These are phyloP conservation scores for Ormia ochracea DNA, from an alignment of 2,888 invertebrate genomes.

Conservation along the genomic window DNA sequence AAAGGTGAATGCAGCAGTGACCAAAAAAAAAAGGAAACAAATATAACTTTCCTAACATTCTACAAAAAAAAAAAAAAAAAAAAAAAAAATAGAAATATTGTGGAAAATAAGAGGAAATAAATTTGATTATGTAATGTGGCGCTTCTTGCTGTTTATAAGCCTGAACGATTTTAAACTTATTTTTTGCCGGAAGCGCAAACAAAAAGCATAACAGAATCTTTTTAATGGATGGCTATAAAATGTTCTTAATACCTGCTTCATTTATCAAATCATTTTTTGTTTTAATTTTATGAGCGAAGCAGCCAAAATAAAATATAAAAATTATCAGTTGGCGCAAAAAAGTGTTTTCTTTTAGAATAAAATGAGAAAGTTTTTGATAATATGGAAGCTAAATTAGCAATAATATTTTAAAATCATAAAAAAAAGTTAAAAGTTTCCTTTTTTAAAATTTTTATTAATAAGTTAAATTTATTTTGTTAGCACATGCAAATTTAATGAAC, in stretches of 20 bases:
- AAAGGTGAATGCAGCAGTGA: conserved; percentile 37
- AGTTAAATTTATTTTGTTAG: no score
- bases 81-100: neutral
- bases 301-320: conserved; percentile 15
- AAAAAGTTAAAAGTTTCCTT: no score
- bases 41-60: neutral
- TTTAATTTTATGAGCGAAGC: conserved; percentile 16
- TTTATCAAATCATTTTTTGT: conserved; percentile 32
- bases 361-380: conserved; percentile 29
- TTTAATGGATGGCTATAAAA: conserved; percentile 41
- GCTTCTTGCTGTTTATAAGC: conserved; percentile 35
- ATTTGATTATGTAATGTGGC: conserved; percentile 48
- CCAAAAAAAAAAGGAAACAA: neutral
- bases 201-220: neutral
- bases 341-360: neutral
- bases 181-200: conserved; percentile 11
- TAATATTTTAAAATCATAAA: no score
- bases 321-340: neutral
- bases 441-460: no score
- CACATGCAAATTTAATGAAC: no score
- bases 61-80: neutral
- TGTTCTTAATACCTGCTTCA: conserved; percentile 23
- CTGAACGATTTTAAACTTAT: conserved; percentile 38
- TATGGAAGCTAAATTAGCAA: no score
- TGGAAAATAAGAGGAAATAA: conserved; percentile 27